These are phyloP conservation scores for Lycopodina hypogea DNA, from an alignment of 37 sponge, comb jelly and placozoan species.

Conservation along the genomic window DNA sequence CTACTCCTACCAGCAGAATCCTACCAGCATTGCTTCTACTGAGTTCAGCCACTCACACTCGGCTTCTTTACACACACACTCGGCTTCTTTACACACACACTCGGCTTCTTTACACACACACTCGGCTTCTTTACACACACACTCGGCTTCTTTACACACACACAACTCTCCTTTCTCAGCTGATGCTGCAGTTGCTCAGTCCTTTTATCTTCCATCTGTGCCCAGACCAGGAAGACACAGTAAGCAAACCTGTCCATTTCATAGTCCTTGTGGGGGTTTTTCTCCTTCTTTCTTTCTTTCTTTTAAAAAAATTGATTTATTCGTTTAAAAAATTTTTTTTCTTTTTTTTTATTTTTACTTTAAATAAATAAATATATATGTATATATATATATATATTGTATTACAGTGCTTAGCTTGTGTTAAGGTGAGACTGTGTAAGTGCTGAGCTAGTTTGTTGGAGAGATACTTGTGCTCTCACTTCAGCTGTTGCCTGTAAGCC, in stretches of 20 bases:
- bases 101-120: neutral
- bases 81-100: constrained; percentile 49
- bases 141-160: constrained; percentile 37
- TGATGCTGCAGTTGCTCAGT: constrained; percentile 10
- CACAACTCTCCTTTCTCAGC: constrained; percentile 21
- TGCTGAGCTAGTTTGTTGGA: too few relatives aligned
- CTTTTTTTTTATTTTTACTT: too few relatives aligned
- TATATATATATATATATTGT: too few relatives aligned
- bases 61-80: neutral
- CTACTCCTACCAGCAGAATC: constrained; percentile 63
- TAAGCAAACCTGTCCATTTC: constrained; percentile 1
- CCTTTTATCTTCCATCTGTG: constrained; percentile 49
- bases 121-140: constrained; percentile 9
- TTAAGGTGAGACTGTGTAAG: too few relatives aligned
- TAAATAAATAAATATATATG: too few relatives aligned
- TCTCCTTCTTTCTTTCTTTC: too few relatives aligned
- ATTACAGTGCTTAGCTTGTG: too few relatives aligned
- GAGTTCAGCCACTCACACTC: constrained; percentile 40
- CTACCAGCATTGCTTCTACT: constrained; percentile 48
- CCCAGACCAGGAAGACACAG: constrained; percentile 1
- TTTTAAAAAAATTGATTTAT: too few relatives aligned
- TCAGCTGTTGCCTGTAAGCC: too few relatives aligned
- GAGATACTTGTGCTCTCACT: too few relatives aligned
- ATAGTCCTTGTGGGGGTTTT: neutral
- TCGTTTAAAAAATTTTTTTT: too few relatives aligned